Conservation (phyloP, 2,797 vertebrate species). For the Lagodon rhomboides region DNA sequence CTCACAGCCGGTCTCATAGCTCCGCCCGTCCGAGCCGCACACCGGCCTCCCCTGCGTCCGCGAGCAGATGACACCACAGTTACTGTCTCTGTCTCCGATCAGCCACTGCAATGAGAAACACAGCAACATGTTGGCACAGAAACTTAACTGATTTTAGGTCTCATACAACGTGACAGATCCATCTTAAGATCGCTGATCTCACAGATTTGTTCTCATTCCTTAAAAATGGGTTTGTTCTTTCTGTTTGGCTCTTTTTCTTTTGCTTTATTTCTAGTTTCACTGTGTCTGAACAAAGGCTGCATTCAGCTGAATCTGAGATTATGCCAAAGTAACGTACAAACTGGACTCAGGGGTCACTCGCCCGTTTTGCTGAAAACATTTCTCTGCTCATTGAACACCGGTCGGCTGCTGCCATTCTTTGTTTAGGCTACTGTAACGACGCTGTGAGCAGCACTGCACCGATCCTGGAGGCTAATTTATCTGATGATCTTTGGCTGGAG, state of each 20-base stretch:
- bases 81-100: slow-evolving; percentile 93
- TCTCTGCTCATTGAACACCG: slow-evolving; percentile 42
- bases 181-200: neutral
- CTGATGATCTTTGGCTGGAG: slow-evolving; percentile 58
- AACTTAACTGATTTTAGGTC: neutral
- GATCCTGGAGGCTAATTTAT: slow-evolving; percentile 52
- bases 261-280: slow-evolving; percentile 10
- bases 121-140: slow-evolving; percentile 20
- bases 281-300: slow-evolving; percentile 53
- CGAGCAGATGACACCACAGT: slow-evolving; percentile 92
- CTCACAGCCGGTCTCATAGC: slow-evolving; percentile 95
- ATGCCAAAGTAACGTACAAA: slow-evolving; percentile 57
- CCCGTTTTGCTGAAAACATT: slow-evolving; percentile 45
- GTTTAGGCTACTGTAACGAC: slow-evolving; percentile 43
- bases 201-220: slow-evolving; percentile 6
- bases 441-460: slow-evolving; percentile 30
- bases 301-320: slow-evolving; percentile 55
- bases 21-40: slow-evolving; percentile 94
- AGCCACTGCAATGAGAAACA: slow-evolving; percentile 88
- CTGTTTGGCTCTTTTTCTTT: slow-evolving; percentile 20
- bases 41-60: slow-evolving; percentile 91
- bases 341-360: slow-evolving; percentile 51
- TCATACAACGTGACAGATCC: neutral
- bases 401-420: slow-evolving; percentile 40
- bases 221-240: slow-evolving; percentile 29